Evolutionary conservation across 1,140 invertebrate species (phyloP).

Genomic region (Thaumatotibia leucotreta): DNA sequence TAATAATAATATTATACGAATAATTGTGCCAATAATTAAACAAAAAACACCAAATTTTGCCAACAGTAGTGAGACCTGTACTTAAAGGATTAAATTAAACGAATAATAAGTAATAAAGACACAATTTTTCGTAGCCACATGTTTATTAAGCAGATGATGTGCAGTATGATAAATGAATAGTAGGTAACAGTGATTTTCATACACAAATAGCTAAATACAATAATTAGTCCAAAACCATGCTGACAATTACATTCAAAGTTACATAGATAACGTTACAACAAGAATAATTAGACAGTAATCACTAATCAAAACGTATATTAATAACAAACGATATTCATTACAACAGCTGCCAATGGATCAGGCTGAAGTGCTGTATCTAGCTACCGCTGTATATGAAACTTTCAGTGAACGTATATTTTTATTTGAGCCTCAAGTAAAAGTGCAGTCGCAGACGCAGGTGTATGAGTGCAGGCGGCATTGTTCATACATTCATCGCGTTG

Average conservation of each 20-base stretch:
- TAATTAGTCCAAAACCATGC: background rate
- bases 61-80: background rate
- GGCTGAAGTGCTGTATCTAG: background rate
- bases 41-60: background rate
- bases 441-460: background rate
- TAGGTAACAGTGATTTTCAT: background rate
- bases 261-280: background rate
- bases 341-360: background rate
- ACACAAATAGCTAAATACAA: background rate
- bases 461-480: background rate
- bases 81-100: background rate
- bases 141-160: conserved; percentile 16
- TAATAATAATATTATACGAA: conserved; percentile 18
- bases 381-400: background rate
- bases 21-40: conserved; percentile 27
- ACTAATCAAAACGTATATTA: background rate
- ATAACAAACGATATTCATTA: background rate
- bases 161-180: background rate
- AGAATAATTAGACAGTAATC: background rate
- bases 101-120: conserved; percentile 15
- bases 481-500: conserved; percentile 21
- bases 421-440: background rate
- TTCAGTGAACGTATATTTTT: background rate
- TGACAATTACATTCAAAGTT: background rate
- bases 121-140: conserved; percentile 21